These are phyloP conservation scores for Lepisosteus oculatus DNA, from an alignment of 2,113 vertebrate species.

Conservation along the genomic window DNA sequence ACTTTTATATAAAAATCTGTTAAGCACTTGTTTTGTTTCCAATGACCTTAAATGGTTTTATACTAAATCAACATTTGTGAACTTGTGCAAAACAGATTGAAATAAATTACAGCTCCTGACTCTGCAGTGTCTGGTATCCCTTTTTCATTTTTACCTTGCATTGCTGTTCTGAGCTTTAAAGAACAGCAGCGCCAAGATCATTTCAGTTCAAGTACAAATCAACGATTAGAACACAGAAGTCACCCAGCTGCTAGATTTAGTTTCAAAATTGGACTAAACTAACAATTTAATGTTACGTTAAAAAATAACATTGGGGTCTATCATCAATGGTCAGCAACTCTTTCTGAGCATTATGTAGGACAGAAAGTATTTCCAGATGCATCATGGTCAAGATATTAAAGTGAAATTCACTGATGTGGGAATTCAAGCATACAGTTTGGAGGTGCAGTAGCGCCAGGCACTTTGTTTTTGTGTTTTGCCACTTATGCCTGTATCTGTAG, in stretches of 20 bases:
- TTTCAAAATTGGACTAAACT: not conserved
- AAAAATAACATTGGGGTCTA: too few species aligned
- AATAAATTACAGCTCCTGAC: constrained; percentile 36
- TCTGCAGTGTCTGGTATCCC: not conserved
- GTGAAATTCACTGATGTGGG: too few species aligned
- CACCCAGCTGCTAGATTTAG: not conserved
- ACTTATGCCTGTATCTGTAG: too few species aligned
- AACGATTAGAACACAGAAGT: not conserved
- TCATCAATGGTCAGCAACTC: too few species aligned
- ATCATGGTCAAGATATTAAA: too few species aligned
- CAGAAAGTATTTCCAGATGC: too few species aligned
- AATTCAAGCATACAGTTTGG: too few species aligned
- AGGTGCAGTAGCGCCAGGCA: too few species aligned
- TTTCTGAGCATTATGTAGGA: too few species aligned
- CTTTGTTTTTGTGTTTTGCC: too few species aligned
- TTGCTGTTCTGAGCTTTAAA: not conserved
- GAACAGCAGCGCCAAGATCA: too few species aligned
- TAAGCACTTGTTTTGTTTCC: not conserved
- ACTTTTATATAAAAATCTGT: constrained; percentile 42
- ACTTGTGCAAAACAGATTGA: constrained; percentile 42
- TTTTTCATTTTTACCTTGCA: not conserved
- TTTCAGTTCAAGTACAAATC: not conserved
- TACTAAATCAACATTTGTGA: constrained; percentile 39
- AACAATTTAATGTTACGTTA: too few species aligned
- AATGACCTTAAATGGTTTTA: constrained; percentile 36